Evolutionary conservation across 2,888 invertebrate genomes (phyloP), one percentile per base, ranked within the genome.

Genomic region (Frankliniella fusca): DNA sequence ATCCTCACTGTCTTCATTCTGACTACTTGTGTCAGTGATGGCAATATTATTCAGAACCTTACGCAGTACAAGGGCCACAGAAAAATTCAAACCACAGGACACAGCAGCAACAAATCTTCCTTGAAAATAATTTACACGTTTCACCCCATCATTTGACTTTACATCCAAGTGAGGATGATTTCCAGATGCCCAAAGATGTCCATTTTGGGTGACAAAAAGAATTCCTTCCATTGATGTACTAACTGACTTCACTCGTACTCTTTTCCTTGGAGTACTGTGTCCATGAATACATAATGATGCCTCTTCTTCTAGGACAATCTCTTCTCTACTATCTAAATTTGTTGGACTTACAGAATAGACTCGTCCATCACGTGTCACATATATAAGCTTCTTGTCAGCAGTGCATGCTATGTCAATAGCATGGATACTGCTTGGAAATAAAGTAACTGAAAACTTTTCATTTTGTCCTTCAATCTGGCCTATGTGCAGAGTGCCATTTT

Each of bases 21-120:
- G 91, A 76, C 91, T 91, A 85, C 93, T 92, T 61, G 88, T 88
- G 83, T 89, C 88, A 0, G 87, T 87, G 23, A 82, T 89, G 87
- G 86, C 90, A 90, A 83, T 87, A 80, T 87, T 87, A 83, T 86
- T 86, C 82, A 87, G 83, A 85, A 85, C 83, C 86, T 86, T 85
- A 88, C 89, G 18, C 90, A 90, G 87, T n/a, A 92, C 91, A 85
- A 94, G 90, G 81, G 92, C 92, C 86, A 93, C 93, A 86, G 93
- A 95, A 90, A 93, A 96, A 86, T 94, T 92, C 83, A 91, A 90
- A 10, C 96, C 96, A 83, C 95, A 93, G 12, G 92, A 92, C 80
- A 94, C 90, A 86, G 92, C 92, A 81, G 93, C 90, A 38, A 95
- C 91, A 83, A 91, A 90, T 85, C 93, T 89, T 11, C 92, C 92